Conservation (phyloP, 1,140 invertebrate genomes). For the Orius laevigatus region DNA sequence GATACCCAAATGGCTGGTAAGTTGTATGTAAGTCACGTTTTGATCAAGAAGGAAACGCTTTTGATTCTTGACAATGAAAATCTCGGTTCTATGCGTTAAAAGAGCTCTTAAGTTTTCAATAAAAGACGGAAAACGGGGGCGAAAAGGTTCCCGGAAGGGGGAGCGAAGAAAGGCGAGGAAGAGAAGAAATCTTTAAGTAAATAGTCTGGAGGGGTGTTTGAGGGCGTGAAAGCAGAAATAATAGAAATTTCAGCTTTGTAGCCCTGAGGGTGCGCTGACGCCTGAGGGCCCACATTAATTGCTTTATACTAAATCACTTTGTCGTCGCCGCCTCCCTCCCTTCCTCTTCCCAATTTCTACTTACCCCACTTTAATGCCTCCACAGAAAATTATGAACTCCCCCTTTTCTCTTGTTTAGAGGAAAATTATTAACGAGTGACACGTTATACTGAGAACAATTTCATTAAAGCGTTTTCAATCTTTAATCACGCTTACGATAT, state of each 20-base stretch:
- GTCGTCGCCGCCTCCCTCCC: constrained; percentile 8
- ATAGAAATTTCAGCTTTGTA: constrained; percentile 17
- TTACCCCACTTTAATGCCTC: constrained; percentile 6
- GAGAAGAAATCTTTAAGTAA: background rate
- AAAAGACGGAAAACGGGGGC: background rate
- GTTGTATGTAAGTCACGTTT: too few relatives aligned
- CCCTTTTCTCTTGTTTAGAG: constrained; percentile 3
- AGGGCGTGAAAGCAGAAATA: constrained; percentile 20
- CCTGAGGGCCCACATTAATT: constrained; percentile 8
- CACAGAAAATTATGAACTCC: constrained; percentile 1
- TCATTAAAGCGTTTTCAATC: constrained; percentile 3
- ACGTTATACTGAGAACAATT: background rate
- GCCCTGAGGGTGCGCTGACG: constrained; percentile 2
- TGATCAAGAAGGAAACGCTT: too few relatives aligned
- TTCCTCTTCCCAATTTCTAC: constrained; percentile 5
- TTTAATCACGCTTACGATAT: too few relatives aligned
- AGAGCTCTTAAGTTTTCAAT: constrained; percentile 1
- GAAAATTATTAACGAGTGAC: constrained; percentile 9
- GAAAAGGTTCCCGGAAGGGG: constrained; percentile 3
- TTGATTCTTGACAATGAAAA: too few relatives aligned
- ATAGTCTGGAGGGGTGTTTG: background rate
- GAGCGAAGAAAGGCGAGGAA: constrained; percentile 1
- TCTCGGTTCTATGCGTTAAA: too few relatives aligned
- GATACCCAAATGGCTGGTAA: too few relatives aligned
- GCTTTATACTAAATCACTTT: constrained; percentile 13